Conservation (phyloP, 2,113 vertebrate genomes). For the Columba livia region DNA sequence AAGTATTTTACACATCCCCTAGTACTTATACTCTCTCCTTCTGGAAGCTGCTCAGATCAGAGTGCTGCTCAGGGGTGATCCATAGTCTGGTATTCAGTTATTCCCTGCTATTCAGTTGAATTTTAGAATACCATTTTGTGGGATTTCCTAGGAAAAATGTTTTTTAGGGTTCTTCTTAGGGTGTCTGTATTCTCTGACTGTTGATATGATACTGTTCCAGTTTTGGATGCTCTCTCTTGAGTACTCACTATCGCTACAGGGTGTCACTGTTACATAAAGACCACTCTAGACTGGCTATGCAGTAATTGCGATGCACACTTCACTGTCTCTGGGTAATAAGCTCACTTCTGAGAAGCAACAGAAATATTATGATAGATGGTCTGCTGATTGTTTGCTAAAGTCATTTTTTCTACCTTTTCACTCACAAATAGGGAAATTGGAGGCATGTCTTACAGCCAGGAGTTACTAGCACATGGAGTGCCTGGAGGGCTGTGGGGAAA, state of each 20-base stretch:
- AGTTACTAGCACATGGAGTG: neutral
- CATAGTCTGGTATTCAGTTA: neutral
- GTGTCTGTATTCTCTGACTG: neutral
- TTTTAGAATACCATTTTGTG: neutral
- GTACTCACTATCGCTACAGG: neutral
- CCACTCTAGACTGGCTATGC: accelerated
- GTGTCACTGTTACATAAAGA: neutral
- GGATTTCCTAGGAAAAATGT: neutral
- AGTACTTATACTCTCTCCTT: neutral
- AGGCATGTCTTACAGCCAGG: neutral
- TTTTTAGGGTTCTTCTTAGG: neutral
- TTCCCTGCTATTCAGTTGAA: neutral
- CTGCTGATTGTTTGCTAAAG: neutral
- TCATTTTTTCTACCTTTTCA: neutral
- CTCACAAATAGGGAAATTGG: neutral
- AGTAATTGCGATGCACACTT: neutral
- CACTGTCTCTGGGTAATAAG: neutral
- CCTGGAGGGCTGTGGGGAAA: neutral
- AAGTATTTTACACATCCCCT: neutral
- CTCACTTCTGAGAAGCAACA: neutral
- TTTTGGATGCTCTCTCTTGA: neutral
- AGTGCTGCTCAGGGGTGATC: neutral
- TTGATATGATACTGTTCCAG: neutral
- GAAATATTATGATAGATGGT: neutral
- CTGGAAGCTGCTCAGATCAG: neutral